phyloP scores from a whole-genome alignment of 2,113 vertebrate species.

The Oncorhynchus keta region DNA sequence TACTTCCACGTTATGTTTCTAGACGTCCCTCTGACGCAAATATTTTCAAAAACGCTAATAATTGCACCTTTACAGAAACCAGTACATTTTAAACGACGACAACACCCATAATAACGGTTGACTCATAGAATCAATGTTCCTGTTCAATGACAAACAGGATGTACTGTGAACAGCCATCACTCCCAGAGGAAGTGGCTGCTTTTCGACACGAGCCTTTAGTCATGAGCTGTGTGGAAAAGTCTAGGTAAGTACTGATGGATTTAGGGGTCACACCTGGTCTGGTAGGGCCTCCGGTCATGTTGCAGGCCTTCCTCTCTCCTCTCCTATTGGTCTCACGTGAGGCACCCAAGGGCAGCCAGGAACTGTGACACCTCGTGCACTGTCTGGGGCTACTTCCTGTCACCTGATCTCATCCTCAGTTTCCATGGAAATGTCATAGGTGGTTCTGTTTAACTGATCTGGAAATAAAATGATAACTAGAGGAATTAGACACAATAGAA shows the following conservation, averaged over 20 bases:
- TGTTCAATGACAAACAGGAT: conserved; percentile 24
- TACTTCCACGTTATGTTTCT: no score
- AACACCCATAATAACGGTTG: conserved; percentile 9
- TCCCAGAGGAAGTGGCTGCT: conserved; percentile 19
- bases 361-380: neutral
- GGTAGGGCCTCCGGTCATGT: neutral
- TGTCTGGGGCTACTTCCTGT: conserved; percentile 48
- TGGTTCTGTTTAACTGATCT: neutral
- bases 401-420: conserved; percentile 26
- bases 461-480: neutral
- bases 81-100: neutral
- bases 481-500: no score
- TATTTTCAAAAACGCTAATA: neutral
- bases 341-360: no score
- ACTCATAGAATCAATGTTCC: neutral
- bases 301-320: conserved; percentile 2
- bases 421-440: conserved; percentile 19
- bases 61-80: neutral
- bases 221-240: neutral
- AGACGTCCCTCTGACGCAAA: no score
- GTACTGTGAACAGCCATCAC: conserved; percentile 26
- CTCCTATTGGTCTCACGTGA: no score
- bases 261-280: conserved; percentile 8
- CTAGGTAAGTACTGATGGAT: conserved; percentile 1
- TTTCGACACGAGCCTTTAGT: neutral